Base-by-base conservation (phyloP, 2,113 vertebrate genomes). In the Colistium nudipinnis region DNA sequence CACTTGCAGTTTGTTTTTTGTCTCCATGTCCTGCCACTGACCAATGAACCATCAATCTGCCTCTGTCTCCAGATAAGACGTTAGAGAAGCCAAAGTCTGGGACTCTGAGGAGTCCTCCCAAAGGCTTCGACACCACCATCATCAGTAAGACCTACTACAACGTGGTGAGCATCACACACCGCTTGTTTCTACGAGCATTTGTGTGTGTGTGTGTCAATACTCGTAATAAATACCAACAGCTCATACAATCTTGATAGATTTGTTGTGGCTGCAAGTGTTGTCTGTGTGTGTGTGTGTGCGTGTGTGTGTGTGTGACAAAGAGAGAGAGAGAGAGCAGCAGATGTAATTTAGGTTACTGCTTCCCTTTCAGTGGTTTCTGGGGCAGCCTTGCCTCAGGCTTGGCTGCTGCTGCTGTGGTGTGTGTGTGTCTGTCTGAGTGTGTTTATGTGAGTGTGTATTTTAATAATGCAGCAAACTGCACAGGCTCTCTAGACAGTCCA, bases 111-210 rank as follows among this genome's bases (percentile, higher is more conserved):
- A 98, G 95, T 86, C 96, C 96, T 0, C 96, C 95, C 55, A 99
- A 97, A 92, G 95, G 93, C 31, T 95, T 97, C 7, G 98, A 99
- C 80, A 94, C 93, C 0, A 92, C 93, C 62, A 93, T 95, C 90
- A 94, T 96, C 88, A 98, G 94, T 87, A 99, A 98, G 90, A 96
- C 97, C 60, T 99, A 99, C 88, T 99, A 99, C 81, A 99, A 98
- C 20, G 95, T 98, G 96, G 98, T 99, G 75, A 97, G 97, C 90
- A 63, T 71, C 13, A 36, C 11, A 49, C 4, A 41, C 12, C n/a
- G 7, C 57, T 25, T 31, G 0, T 69, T n/a, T n/a, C n/a, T n/a
- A n/a, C n/a, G 19, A 54, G 25, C 22, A 4, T 53, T 41, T 27
- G 31, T 30, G 51, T 25, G 9, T 51, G 44, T 11, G 16, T 52